Percentiles rank a stretch among this genome's conserved stretches.
Conservation (phyloP, 2,797 vertebrate species). For the Karalla daura region DNA sequence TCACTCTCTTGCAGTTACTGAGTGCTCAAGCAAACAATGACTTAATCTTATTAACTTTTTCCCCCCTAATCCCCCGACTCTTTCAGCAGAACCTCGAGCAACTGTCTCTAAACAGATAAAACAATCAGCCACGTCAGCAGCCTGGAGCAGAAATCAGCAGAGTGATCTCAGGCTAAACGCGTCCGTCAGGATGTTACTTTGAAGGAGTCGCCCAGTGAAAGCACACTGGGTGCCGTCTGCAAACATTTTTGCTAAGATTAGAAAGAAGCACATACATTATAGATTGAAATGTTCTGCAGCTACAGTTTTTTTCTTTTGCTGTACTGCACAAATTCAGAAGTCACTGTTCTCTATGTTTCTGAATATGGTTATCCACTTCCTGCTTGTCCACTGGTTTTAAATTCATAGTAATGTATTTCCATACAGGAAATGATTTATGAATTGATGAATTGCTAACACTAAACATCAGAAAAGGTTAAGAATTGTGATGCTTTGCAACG, state of each 20-base stretch:
- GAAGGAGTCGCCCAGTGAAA: not conserved
- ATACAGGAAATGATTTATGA: too few relatives aligned
- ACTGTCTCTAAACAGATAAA: slow-evolving; percentile 21
- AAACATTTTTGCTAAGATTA: not conserved
- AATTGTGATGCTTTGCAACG: not conserved
- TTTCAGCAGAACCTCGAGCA: not conserved
- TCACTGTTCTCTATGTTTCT: not conserved
- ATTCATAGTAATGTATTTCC: too few relatives aligned
- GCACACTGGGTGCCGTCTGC: not conserved
- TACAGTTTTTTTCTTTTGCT: not conserved
- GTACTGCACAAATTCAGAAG: not conserved
- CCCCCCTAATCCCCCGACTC: not conserved
- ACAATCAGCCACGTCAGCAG: not conserved
- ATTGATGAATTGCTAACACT: too few relatives aligned
- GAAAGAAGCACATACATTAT: not conserved
- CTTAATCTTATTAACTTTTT: slow-evolving; percentile 50
- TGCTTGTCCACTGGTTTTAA: too few relatives aligned
- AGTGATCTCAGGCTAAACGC: not conserved
- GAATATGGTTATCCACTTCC: too few relatives aligned
- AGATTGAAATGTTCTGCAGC: not conserved
- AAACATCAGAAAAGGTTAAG: too few relatives aligned
- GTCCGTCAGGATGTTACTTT: not conserved
- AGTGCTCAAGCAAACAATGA: slow-evolving; percentile 36
- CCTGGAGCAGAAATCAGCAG: not conserved
- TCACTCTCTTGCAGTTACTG: slow-evolving; percentile 7